These are phyloP conservation scores for Fregetta grallaria DNA, from an alignment of 2,113 vertebrate species.

Conservation along the genomic window DNA sequence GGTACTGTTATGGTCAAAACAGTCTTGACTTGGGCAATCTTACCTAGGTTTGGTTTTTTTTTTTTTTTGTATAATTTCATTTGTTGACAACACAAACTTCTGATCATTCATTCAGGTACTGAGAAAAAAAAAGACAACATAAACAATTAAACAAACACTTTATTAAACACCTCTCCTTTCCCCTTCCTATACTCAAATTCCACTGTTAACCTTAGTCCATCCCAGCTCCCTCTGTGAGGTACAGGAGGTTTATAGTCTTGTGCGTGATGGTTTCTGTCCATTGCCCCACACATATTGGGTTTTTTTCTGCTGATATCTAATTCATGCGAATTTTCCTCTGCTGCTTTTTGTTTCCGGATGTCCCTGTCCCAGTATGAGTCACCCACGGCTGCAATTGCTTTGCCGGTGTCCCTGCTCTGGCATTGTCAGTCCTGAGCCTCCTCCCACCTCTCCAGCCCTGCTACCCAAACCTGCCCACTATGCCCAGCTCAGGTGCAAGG, in stretches of 20 bases:
- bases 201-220: not conserved
- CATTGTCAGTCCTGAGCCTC: not conserved
- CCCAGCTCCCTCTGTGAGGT: not conserved
- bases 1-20: not conserved
- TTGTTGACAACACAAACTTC: not conserved
- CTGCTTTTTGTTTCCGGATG: not conserved
- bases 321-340: not conserved
- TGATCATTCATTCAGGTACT: not conserved
- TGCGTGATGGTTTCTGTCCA: not conserved
- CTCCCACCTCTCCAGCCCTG: not conserved
- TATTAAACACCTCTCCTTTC: not conserved
- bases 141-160: not conserved
- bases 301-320: not conserved
- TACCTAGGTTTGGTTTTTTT: not conserved
- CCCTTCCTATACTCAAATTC: not conserved
- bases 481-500: rapidly evolving
- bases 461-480: not conserved
- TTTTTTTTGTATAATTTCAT: not conserved
- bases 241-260: not conserved
- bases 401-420: not conserved
- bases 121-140: not conserved
- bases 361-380: not conserved
- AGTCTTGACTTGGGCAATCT: not conserved
- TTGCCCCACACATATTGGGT: rapidly evolving
- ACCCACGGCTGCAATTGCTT: not conserved